Base-by-base conservation (phyloP, 2,888 invertebrate genomes). In the Maniola hyperantus region DNA sequence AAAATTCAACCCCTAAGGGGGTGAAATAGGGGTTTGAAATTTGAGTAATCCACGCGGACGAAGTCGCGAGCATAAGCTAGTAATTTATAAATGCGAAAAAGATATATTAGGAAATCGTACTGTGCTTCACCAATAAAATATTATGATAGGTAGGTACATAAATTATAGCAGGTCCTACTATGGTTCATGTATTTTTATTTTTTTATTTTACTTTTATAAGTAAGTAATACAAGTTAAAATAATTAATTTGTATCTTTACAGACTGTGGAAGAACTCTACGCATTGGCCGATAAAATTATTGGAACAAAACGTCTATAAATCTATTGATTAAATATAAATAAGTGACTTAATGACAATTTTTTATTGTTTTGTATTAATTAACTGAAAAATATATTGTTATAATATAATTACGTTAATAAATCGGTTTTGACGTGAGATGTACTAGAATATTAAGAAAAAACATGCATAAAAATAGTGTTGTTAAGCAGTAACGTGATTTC, bases 241-340 rank as follows among this genome's bases (percentile, higher is more conserved):
- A 57, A 18, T 57, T 20, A 57, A n/a, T 10, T 46, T 36, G 5
- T 67, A 75, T 79, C 74, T 74, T 93, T 93, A 58, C 92, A 95
- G 95, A 94, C 94, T 4, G 95, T 96, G 59, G 95, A 95, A 74
- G 95, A 95, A 77, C 89, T 96, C 75, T 95, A 96, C 79, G 83
- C 89, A 11, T 84, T 95, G 74, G 95, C 95, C 5, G 95, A 95
- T 79, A 93, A 94, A 81, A 95, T 95, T 55, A 93, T 95, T 64
- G 95, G 92, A 75, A 84, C 82, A 2, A 91, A 91, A 79, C 89
- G 90, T 70, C 70, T 88, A 46, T 87, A 79, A 79, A 62, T 7
- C 20, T 54, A 11, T 36, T 55, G 54, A n/a, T 46, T 60, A 50
- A 62, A 46, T 42, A 26, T 39, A 53, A 65, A 26, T 46, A 48